A percentile compares a stretch with the other conserved stretches of the same genome.
Evolutionary conservation across 2,113 vertebrate genomes (phyloP).

Genomic region (Chaetodon auriga): DNA sequence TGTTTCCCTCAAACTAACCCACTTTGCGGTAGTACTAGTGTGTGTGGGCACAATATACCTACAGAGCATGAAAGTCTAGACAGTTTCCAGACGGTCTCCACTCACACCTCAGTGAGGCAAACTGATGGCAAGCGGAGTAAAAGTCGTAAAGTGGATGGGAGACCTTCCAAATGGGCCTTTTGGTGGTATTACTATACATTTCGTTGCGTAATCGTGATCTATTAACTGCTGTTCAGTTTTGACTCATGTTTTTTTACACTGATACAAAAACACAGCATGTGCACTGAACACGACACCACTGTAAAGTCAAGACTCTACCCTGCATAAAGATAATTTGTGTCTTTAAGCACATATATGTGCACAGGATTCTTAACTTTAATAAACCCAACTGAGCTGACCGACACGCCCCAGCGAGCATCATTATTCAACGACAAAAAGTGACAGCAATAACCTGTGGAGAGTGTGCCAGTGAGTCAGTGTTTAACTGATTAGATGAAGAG

Average conservation of each 20-base stretch:
- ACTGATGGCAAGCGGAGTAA: constrained; percentile 20
- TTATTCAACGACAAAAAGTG: constrained; percentile 27
- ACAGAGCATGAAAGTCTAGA: constrained; percentile 40
- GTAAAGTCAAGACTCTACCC: constrained; percentile 3
- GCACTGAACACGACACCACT: background rate
- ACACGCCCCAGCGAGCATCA: background rate
- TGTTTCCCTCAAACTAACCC: background rate
- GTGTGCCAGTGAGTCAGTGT: constrained; percentile 41
- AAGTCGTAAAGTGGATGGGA: constrained; percentile 23
- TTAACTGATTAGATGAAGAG: constrained; percentile 29
- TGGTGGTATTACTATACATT: constrained; percentile 3
- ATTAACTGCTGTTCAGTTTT: background rate
- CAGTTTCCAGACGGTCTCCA: constrained; percentile 37
- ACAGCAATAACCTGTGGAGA: constrained; percentile 31
- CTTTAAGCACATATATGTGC: background rate
- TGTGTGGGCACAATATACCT: constrained; percentile 7
- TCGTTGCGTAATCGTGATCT: background rate
- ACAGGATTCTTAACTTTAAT: constrained; percentile 8
- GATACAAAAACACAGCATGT: background rate
- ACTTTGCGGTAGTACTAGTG: background rate
- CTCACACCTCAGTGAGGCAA: constrained; percentile 40
- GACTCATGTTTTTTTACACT: background rate
- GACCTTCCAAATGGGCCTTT: constrained; percentile 33
- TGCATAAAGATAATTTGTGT: background rate
- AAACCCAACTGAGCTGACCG: constrained; percentile 5